These are phyloP conservation scores for Ectropis grisescens DNA, from an alignment of 1,140 invertebrate genomes.

Conservation along the genomic window DNA sequence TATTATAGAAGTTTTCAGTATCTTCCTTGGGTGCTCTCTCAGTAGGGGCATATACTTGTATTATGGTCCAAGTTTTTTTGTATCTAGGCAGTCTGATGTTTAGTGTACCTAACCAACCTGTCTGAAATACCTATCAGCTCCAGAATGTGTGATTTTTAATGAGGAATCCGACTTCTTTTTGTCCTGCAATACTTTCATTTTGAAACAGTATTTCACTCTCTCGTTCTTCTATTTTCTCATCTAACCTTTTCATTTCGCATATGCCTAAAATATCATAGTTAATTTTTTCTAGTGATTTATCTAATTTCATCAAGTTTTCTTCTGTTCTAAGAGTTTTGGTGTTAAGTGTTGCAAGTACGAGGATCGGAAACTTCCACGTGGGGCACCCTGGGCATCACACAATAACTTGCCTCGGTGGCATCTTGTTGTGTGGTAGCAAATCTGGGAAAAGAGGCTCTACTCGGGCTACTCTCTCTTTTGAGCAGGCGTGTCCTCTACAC, in stretches of 20 bases:
- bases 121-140: background rate
- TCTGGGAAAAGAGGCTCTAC: no score
- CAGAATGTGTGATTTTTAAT: background rate
- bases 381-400: no score
- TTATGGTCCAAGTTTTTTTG: background rate
- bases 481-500: no score
- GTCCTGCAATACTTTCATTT: no score
- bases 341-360: no score
- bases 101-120: background rate
- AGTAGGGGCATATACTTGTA: background rate
- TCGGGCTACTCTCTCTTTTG: no score
- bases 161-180: conserved; percentile 2
- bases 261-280: no score
- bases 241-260: no score
- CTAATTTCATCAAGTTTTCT: no score
- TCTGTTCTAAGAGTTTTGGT: background rate
- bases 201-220: background rate
- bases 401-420: no score
- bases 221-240: conserved; percentile 3
- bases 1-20: background rate
- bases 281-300: background rate
- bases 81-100: background rate
- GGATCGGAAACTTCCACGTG: no score
- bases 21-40: background rate
- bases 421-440: no score